phyloP scores from a whole-genome alignment of 2,888 invertebrate species.

The Cremastinae sp. region DNA sequence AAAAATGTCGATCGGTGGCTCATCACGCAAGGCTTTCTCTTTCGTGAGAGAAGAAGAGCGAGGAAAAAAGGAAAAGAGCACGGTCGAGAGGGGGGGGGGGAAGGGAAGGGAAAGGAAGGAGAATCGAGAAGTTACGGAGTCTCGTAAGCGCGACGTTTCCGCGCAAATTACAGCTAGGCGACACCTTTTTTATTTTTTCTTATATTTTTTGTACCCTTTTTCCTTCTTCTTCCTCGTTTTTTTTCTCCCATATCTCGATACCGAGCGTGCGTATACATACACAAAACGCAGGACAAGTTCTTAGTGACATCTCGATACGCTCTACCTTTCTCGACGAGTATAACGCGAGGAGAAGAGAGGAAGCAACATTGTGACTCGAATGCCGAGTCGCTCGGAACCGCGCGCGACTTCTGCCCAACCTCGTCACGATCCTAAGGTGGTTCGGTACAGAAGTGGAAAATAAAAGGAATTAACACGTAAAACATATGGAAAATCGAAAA shows the following conservation, averaged over 20 bases:
- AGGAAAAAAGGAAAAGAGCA: neutral
- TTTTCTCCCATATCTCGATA: too few species aligned
- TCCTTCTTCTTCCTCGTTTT: neutral
- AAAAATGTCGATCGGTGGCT: too few species aligned
- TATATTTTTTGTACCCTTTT: neutral
- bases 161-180: conserved; percentile 11
- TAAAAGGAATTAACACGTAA: too few species aligned
- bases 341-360: conserved; percentile 28
- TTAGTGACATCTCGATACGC: conserved; percentile 52
- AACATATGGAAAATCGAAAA: too few species aligned
- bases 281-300: conserved; percentile 24
- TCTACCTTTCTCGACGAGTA: conserved; percentile 55
- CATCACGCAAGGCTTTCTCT: conserved; percentile 60
- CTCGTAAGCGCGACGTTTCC: conserved; percentile 3
- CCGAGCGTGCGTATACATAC: neutral
- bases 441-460: too few species aligned
- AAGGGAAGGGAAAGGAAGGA: neutral
- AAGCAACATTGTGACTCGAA: conserved; percentile 61
- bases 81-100: too few species aligned
- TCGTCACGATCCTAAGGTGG: too few species aligned
- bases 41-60: conserved; percentile 57
- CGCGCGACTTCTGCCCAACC: too few species aligned
- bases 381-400: conserved; percentile 64
- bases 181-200: neutral
- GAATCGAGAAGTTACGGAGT: neutral